Conservation (phyloP, 2,888 invertebrate genomes). For the Halictus quadricinctus region DNA sequence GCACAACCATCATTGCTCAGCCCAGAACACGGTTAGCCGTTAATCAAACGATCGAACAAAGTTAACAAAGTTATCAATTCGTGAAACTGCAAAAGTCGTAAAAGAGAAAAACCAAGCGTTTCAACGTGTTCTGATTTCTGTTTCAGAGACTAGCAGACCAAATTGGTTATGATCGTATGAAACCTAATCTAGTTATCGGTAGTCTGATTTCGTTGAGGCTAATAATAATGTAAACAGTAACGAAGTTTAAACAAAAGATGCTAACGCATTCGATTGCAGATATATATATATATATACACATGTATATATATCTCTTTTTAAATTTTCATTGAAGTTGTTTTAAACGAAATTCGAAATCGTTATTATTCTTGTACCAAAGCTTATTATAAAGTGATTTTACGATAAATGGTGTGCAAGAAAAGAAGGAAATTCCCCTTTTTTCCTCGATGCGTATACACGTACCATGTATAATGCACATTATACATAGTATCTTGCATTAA, state of each 20-base stretch:
- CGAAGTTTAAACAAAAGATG: constrained; percentile 34
- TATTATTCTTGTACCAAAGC: constrained; percentile 19
- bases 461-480: constrained; percentile 39
- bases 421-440: constrained; percentile 58
- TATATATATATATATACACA: too few relatives aligned
- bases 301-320: neutral
- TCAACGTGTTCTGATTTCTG: constrained; percentile 82
- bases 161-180: constrained; percentile 76
- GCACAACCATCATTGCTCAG: constrained; percentile 81
- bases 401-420: constrained; percentile 58
- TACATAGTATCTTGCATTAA: constrained; percentile 34
- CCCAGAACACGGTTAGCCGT: constrained; percentile 81
- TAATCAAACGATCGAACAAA: constrained; percentile 74
- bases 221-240: constrained; percentile 58
- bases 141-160: constrained; percentile 82
- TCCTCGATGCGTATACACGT: constrained; percentile 50
- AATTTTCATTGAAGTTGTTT: constrained; percentile 24
- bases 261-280: neutral
- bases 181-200: constrained; percentile 69
- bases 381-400: constrained; percentile 33
- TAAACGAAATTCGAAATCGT: constrained; percentile 12
- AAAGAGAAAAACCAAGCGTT: constrained; percentile 70
- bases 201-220: constrained; percentile 68
- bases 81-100: constrained; percentile 63
- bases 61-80: constrained; percentile 67